Conservation (phyloP, 2,888 invertebrate genomes). For the Cheilosia pagana region DNA sequence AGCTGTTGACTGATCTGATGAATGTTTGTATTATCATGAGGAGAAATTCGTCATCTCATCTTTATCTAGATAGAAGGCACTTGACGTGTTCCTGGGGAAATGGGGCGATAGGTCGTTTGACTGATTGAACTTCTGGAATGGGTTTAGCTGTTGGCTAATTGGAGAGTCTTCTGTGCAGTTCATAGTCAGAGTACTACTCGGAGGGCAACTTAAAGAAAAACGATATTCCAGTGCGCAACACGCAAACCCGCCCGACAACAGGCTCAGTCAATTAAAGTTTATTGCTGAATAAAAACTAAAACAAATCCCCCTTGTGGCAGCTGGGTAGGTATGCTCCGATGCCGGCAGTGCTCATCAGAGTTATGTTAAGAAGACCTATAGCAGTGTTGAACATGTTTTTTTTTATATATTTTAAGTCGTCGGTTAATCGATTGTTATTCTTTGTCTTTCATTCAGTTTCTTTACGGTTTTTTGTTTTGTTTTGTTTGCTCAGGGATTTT, state of each 20-base stretch:
- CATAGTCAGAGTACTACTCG: no score
- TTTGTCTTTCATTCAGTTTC: conserved; percentile 40
- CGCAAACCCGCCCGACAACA: conserved; percentile 11
- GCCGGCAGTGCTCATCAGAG: conserved; percentile 27
- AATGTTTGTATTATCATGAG: conserved; percentile 56
- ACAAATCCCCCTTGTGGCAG: conserved; percentile 38
- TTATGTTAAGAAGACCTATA: conserved; percentile 57
- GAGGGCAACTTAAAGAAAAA: no score
- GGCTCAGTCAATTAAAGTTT: conserved; percentile 13
- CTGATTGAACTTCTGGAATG: no score
- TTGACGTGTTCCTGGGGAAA: conserved; percentile 3
- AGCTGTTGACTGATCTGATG: conserved; percentile 43
- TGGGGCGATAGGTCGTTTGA: not conserved
- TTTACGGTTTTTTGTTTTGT: conserved; percentile 17
- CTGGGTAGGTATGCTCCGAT: not conserved
- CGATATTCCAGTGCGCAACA: no score
- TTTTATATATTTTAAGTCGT: not conserved
- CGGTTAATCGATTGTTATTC: conserved; percentile 36
- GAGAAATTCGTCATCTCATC: conserved; percentile 8
- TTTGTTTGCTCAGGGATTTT: not conserved
- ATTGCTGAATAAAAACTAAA: conserved; percentile 25
- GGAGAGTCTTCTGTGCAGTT: no score
- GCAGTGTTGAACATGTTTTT: conserved; percentile 33
- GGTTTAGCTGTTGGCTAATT: no score
- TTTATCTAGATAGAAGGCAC: conserved; percentile 38